Evolutionary conservation across 2,797 vertebrate genomes (phyloP), one percentile per base, ranked within the genome.

Genomic region (Morus bassanus): DNA sequence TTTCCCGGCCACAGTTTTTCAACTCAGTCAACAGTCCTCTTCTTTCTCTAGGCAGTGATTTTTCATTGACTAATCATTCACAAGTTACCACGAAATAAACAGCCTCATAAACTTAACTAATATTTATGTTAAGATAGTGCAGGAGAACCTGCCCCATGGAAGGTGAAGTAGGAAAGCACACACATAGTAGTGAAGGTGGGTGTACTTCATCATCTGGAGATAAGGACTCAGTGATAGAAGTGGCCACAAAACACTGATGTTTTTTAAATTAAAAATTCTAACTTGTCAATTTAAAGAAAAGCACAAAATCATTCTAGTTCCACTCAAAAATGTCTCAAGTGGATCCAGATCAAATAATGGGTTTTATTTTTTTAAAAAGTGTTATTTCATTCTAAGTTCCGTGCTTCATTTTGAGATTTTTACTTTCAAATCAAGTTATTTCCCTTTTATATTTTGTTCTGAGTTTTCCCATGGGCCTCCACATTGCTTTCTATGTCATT

Each of bases 11-110:
- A 31, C 41, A 56, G 48, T 45, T 94, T 95, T 91, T 65, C 61
- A 56, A 45, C 31, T 63, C 18, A 24, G 67, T 89, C 73, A 79
- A 25, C 7, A 77, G 18, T 28, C 73, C 24, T 56, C 43, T 88
- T 45, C 64, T 89, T 94, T 90, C 79, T 93, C 59, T 67, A 76
- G 59, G 73, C 48, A 63, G 74, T 53, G 79, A 76, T 90, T 96
- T 96, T 92, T 94, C 89, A 68, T 18, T 94, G 81, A 90, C 73
- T 95, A 97, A 96, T 96, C 69, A 96, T 92, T 95, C 97, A 94
- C 87, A 92, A 92, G 82, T 92, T 94, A 75, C 57, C 1, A 17
- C 60, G 85, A 90, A 96, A 92, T 93, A 93, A 95, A 82, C 43
- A 91, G 67, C 41, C 87, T 74, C 76, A 90, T 96, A 97, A 96